These are phyloP conservation scores for Drosophila sproati DNA, from an alignment of 1,140 invertebrate genomes.

Conservation along the genomic window DNA sequence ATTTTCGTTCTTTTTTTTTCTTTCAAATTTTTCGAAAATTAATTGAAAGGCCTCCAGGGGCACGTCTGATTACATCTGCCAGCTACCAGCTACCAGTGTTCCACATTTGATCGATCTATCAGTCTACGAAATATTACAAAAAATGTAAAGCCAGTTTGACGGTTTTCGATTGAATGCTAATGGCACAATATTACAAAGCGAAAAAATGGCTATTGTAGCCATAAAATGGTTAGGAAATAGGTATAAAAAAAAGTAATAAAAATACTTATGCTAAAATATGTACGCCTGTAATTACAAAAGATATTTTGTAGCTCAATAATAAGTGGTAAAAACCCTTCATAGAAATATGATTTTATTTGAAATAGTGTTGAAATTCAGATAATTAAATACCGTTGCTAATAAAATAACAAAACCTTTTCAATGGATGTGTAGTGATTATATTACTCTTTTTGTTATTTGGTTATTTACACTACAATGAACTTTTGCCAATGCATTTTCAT, in stretches of 20 bases:
- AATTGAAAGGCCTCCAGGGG: constrained; percentile 63
- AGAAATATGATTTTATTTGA: no score
- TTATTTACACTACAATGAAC: constrained; percentile 22
- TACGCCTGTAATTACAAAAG: no score
- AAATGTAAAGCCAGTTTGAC: not conserved
- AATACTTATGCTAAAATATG: no score
- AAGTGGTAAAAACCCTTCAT: no score
- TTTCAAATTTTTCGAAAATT: constrained; percentile 47
- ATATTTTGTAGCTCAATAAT: no score
- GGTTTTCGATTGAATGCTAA: not conserved
- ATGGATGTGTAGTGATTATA: not conserved
- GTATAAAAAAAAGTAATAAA: no score
- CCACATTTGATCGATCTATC: constrained; percentile 76
- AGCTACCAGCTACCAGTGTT: constrained; percentile 81
- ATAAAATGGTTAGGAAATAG: not conserved
- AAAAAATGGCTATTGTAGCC: not conserved
- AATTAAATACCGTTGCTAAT: no score
- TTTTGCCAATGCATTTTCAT: constrained; percentile 9
- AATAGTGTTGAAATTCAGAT: no score
- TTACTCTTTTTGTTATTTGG: not conserved
- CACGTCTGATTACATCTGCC: constrained; percentile 76
- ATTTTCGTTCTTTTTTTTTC: no score
- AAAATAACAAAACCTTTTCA: not conserved
- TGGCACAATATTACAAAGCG: not conserved
- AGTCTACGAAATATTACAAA: not conserved